Conservation (phyloP, 2,888 invertebrate genomes). For the Dolichomitus sp. region DNA sequence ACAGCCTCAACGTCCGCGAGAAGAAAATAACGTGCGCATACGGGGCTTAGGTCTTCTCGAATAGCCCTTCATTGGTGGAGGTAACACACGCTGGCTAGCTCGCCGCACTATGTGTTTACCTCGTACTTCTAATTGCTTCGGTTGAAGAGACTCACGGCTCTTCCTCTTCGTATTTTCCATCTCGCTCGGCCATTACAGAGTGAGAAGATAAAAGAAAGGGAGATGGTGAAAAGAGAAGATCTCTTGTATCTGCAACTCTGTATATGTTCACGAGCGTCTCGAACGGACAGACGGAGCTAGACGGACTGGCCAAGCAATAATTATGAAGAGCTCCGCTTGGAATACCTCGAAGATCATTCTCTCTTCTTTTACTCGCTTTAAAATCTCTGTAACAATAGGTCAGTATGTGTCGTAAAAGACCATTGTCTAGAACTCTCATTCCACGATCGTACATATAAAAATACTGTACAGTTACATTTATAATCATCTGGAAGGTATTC, state of each 20-base stretch:
- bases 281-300: conserved; percentile 29
- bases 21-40: conserved; percentile 80
- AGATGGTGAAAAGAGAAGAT: conserved; percentile 38
- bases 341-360: conserved; percentile 13
- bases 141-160: conserved; percentile 43
- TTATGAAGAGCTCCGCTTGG: conserved; percentile 41
- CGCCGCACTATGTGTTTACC: conserved; percentile 82
- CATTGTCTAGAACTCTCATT: neutral
- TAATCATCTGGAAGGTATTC: neutral
- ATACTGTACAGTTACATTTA: neutral
- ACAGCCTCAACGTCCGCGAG: conserved; percentile 79
- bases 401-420: neutral
- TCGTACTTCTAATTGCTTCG: conserved; percentile 84
- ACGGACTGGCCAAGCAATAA: conserved; percentile 41
- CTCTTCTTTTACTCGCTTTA: neutral
- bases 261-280: conserved; percentile 29
- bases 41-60: conserved; percentile 65
- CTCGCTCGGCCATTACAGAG: conserved; percentile 64
- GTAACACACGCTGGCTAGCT: conserved; percentile 67
- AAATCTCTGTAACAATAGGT: conserved; percentile 1
- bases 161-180: conserved; percentile 39
- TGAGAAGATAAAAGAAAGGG: conserved; percentile 45
- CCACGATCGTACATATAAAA: neutral
- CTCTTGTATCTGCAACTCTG: conserved; percentile 54
- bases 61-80: conserved; percentile 67